These are phyloP conservation scores for Dolomedes plantarius DNA, from an alignment of 2,888 invertebrate genomes.

Conservation along the genomic window DNA sequence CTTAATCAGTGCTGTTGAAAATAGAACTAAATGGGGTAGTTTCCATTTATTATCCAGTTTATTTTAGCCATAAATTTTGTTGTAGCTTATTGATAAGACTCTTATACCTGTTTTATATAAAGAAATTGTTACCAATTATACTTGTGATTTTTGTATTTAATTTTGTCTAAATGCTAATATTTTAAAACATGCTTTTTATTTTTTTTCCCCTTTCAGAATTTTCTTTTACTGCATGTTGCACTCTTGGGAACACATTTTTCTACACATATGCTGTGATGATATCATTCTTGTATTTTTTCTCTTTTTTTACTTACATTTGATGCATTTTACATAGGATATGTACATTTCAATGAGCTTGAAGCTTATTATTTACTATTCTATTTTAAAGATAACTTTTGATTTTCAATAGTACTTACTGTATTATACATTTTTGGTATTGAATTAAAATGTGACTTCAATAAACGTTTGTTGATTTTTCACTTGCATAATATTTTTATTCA, in stretches of 20 bases:
- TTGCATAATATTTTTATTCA: too few relatives aligned
- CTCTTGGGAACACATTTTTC: slow-evolving; percentile 1
- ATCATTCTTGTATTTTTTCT: background rate
- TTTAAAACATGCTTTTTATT: too few relatives aligned
- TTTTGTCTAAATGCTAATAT: too few relatives aligned
- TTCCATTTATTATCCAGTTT: too few relatives aligned
- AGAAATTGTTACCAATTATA: too few relatives aligned
- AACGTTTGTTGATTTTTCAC: background rate
- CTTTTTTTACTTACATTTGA: background rate
- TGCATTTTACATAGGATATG: background rate
- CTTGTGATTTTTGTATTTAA: too few relatives aligned
- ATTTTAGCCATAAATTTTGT: too few relatives aligned
- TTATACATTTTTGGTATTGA: background rate
- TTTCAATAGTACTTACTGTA: background rate
- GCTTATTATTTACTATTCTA: background rate
- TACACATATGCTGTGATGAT: slow-evolving; percentile 8
- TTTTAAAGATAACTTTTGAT: background rate
- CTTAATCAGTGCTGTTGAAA: too few relatives aligned
- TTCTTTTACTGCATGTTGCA: background rate
- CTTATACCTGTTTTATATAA: too few relatives aligned
- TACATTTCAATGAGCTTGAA: background rate
- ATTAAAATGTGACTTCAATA: background rate
- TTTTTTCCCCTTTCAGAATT: too few relatives aligned
- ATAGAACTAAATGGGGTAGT: too few relatives aligned
- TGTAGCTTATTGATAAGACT: too few relatives aligned